Base-by-base conservation (phyloP, 2,888 invertebrate genomes). In the Ypsolopha sequella region DNA sequence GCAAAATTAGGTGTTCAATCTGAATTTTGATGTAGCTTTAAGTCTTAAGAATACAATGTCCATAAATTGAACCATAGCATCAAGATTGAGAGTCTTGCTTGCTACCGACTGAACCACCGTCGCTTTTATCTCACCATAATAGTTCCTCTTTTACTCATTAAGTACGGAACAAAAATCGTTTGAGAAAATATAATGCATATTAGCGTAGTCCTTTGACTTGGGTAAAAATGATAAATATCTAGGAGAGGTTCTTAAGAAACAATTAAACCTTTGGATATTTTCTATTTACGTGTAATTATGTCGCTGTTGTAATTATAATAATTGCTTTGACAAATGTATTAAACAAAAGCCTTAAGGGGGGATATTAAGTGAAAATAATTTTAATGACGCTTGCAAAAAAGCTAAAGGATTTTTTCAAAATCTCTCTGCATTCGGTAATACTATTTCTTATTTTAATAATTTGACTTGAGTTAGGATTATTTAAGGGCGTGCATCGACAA, bases 271-370 rank as follows among this genome's bases (percentile, higher is more conserved):
- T 45, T 33, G 33, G n/a, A 24, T 49, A 33, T 49, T 49, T 74
- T 77, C 73, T 76, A 76, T 24, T 68, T 70, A 65, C 64, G 58
- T 58, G 68, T 82, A 81, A 84, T 84, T 79, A 85, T 62, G 67
- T 71, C 62, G 74, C 68, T 68, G 64, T 61, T 64, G 73, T 82
- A 80, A 85, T 85, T 85, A 84, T 78, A 63, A 73, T 84, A 85
- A 85, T 85, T 76, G 81, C 73, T 69, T 75, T 75, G 74, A 78
- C 76, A 79, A 80, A 76, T 73, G 24, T 74, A 78, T 77, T 70
- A 73, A 68, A 70, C 65, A 24, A 24, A 3, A 24, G 61, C 61
- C 24, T 49, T 75, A 74, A 76, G 74, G 75, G 62, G 63, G 53
- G 62, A 1, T 34, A 10, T 1, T 33, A 9, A 9, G 8, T 11